Percentiles rank a stretch among this genome's conserved stretches.
Evolutionary conservation across 2,797 vertebrate genomes (phyloP).

Genomic region (Nannoperca obscura): DNA sequence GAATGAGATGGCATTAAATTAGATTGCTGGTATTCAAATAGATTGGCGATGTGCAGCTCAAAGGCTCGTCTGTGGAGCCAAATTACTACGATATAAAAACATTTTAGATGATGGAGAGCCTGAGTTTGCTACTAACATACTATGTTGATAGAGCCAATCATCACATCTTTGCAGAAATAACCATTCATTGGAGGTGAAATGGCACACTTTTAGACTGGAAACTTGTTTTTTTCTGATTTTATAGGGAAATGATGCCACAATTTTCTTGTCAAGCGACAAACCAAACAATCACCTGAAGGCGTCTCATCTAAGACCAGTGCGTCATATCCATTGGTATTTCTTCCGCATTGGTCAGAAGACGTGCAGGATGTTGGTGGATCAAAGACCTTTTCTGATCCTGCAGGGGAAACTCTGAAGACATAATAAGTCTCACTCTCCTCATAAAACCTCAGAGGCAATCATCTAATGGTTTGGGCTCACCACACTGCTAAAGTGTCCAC

Average conservation of each 20-base stretch:
- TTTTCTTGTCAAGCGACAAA: slow-evolving; percentile 33
- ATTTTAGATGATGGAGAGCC: slow-evolving; percentile 20
- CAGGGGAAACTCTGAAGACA: slow-evolving; percentile 46
- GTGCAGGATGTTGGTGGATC: slow-evolving; percentile 22
- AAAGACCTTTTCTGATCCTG: slow-evolving; percentile 40
- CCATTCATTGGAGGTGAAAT: slow-evolving; percentile 32
- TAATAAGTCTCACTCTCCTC: slow-evolving; percentile 51
- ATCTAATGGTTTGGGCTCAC: slow-evolving; percentile 74
- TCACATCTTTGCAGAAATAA: slow-evolving; percentile 19
- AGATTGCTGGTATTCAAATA: slow-evolving; percentile 39
- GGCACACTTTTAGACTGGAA: neutral
- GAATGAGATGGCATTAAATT: slow-evolving; percentile 28
- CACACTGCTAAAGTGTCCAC: slow-evolving; percentile 66
- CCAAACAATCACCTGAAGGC: slow-evolving; percentile 23
- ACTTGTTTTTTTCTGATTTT: slow-evolving; percentile 13
- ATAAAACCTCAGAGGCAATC: slow-evolving; percentile 74
- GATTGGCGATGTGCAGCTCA: slow-evolving; percentile 32
- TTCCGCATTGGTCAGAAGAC: neutral
- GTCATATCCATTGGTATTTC: neutral
- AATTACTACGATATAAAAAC: slow-evolving; percentile 15
- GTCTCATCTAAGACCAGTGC: neutral
- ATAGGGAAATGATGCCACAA: slow-evolving; percentile 25
- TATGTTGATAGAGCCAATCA: slow-evolving; percentile 23
- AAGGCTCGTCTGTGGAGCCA: slow-evolving; percentile 11
- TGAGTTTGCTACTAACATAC: slow-evolving; percentile 5